Conservation (phyloP, 2,797 vertebrate genomes). For the Parauchenoglanis ngamensis region DNA sequence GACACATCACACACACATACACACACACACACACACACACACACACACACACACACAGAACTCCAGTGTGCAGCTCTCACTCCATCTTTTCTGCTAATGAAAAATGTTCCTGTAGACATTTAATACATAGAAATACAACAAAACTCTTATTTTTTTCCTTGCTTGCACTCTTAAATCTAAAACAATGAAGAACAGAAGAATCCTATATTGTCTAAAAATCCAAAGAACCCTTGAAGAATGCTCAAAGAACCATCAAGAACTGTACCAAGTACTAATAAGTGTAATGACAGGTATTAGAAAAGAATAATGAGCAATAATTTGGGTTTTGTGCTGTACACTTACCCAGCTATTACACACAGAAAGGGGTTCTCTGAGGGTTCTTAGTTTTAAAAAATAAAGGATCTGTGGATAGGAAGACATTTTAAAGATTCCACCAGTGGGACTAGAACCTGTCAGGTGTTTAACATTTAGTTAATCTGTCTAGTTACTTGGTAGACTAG, state of each 20-base stretch:
- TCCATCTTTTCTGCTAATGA: neutral
- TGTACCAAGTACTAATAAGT: neutral
- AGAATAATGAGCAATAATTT: neutral
- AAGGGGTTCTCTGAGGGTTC: neutral
- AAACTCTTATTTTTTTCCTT: neutral
- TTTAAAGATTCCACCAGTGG: neutral
- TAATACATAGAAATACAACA: too few species aligned
- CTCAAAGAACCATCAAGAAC: neutral
- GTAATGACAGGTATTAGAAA: neutral
- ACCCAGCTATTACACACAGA: neutral
- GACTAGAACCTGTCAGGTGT: neutral
- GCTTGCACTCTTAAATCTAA: neutral
- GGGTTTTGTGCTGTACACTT: neutral
- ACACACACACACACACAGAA: constrained; percentile 31
- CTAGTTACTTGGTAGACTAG: neutral
- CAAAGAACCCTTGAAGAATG: neutral
- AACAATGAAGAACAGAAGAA: neutral
- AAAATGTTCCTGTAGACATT: neutral
- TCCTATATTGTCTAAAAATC: neutral
- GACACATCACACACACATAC: constrained; percentile 41
- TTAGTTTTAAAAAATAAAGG: neutral
- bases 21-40: neutral
- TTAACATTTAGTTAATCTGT: neutral
- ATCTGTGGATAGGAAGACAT: neutral
- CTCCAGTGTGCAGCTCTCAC: constrained; percentile 25